Evolutionary conservation across 1,140 invertebrate genomes (phyloP), one percentile per base, ranked within the genome.

Genomic region (Neodiprion fabricii): DNA sequence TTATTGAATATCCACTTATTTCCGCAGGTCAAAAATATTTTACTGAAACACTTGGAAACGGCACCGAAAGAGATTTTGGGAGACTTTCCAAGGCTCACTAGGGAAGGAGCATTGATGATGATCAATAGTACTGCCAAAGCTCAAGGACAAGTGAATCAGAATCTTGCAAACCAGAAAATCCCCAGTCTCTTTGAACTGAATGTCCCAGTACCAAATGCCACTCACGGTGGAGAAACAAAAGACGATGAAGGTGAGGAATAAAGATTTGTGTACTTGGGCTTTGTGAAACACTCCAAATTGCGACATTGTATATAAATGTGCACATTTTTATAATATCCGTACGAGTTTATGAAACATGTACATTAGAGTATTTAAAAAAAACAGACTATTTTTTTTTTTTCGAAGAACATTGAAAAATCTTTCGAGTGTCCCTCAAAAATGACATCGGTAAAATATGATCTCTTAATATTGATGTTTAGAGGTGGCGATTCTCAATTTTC

Each of bases 51-150:
- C 84, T 93, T 97, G 81, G 95, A 96, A 89, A 95, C 95, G 17
- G 95, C 95, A 1, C 96, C 95, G 0, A 96, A 96, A 83, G 96
- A 96, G 86, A 96, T 97, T 79, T 89, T 96, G 17, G 95, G 95
- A 8, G 95, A 96, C 83, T 96, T 96, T 81, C 95, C 95, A 67
- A 89, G 96, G 76, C 87, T 96, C 76, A 93, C 92, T 81, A 90
- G 95, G 77, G 93, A 96, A 80, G 91, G 92, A 76, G 95, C 95
- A 0, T 82, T 93, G 70, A 89, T 90, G 75, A 93, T 94, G 91
- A 92, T 95, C 78, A 92, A 91, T 79, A 91, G 91, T 21, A 92
- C 92, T 7, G 93, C 94, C 80, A 90, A 91, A 79, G 91, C 91
- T 82, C 90, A 91, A 78, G 83, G 84, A 12, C 17, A 67, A 10